Base-by-base conservation (phyloP, 2,888 invertebrate genomes). In the Hymenopus coronatus region DNA sequence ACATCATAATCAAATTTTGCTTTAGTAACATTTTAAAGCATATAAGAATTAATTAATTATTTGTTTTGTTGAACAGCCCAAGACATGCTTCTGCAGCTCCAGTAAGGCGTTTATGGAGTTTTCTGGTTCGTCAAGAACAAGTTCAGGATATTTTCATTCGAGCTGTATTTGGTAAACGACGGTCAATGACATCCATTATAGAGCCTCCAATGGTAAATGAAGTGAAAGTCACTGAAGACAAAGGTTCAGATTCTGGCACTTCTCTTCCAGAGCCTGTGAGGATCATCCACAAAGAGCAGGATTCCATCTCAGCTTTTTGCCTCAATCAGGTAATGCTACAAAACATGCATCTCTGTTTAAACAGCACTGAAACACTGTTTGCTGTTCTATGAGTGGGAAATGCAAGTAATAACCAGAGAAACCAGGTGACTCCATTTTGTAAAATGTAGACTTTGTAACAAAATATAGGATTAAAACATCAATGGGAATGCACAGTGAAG, bases 201-300 rank as follows among this genome's bases (percentile, higher is more conserved):
- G 81, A 85, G 3, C 85, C 84, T 8, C 30, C 70, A 85, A 89
- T 81, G 3, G 33, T 81, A 40, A 90, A 88, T 27, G 86, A 84
- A 83, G 83, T 88, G 15, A 87, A 88, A 28, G 88, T 90, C 40
- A 89, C 90, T 81, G 90, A 91, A 28, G 91, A 91, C 28, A 89
- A 89, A 83, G 90, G 86, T 15, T 87, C 89, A 88, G 88, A 89
- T 84, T 40, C 88, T 27, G 88, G 88, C 28, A 54, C 84, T 28
- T 82, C 89, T 90, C 92, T 95, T 89, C 95, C 96, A 89, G 98
- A 98, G 92, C 98, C 98, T 15, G 98, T 98, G 90, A 96, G 99
- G 91, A 98, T 99, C 91, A 98, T 99, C 91, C 99, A 99, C 93
- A 99, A 99, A 94, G 99, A 99, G 92, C 99, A 99, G 94, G 99